Conservation (phyloP, 2,888 invertebrate species). For the Athrips mouffetella region DNA sequence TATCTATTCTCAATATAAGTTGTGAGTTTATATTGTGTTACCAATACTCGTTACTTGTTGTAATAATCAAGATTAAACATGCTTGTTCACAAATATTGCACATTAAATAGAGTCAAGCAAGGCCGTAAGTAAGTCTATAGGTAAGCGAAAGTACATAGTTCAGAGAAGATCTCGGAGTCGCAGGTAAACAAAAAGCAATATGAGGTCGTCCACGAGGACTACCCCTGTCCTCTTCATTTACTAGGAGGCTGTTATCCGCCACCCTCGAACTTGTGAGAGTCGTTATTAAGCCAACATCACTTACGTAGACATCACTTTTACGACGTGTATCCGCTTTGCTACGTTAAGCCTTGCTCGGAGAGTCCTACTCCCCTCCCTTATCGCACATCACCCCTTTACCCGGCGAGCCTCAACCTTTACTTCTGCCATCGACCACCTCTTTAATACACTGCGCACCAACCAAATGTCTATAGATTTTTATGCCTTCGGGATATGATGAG, state of each 20-base stretch:
- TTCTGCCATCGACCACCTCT: constrained; percentile 10
- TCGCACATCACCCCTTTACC: constrained; percentile 38
- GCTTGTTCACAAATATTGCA: no score
- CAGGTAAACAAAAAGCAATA: constrained; percentile 27
- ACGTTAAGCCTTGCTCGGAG: constrained; percentile 38
- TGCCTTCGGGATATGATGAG: constrained; percentile 1
- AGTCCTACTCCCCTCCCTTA: constrained; percentile 38
- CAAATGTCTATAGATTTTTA: constrained; percentile 11
- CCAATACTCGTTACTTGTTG: no score
- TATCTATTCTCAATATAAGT: no score
- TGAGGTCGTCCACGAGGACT: constrained; percentile 17
- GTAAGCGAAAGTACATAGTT: constrained; percentile 6
- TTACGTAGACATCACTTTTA: constrained; percentile 49
- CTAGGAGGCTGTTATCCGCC: constrained; percentile 25
- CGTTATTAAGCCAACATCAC: constrained; percentile 38
- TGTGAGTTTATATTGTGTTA: no score
- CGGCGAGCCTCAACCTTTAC: constrained; percentile 17
- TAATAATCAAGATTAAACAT: no score
- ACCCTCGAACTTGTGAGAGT: constrained; percentile 32
- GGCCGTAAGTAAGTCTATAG: neutral
- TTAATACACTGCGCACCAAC: neutral
- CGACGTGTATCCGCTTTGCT: constrained; percentile 47
- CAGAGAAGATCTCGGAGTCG: constrained; percentile 6
- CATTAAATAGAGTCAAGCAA: no score
- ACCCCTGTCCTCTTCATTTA: constrained; percentile 20